These are phyloP conservation scores for Porites australiensis DNA, from an alignment of 64 coral and sea anemone species.

Conservation along the genomic window DNA sequence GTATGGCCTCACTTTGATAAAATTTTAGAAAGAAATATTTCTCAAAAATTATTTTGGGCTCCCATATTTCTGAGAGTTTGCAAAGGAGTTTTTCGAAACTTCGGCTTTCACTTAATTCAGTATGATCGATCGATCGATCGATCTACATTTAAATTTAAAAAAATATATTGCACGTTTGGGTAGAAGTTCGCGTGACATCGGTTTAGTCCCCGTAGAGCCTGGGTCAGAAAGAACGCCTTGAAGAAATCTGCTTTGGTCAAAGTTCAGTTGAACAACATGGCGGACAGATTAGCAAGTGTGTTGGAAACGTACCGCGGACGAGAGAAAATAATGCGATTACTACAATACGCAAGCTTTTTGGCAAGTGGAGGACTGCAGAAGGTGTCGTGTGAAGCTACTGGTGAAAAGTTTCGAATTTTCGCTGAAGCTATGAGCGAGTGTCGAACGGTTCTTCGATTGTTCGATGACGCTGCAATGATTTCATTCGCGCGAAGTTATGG, in stretches of 20 bases:
- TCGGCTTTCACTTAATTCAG: too few relatives aligned
- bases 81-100: too few relatives aligned
- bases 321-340: conserved; percentile 79
- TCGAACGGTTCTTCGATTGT: conserved; percentile 74
- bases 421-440: conserved; percentile 67
- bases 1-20: too few relatives aligned
- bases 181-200: too few relatives aligned
- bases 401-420: conserved; percentile 57
- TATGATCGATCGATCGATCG: too few relatives aligned
- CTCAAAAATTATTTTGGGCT: too few relatives aligned
- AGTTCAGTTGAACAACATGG: conserved; percentile 62
- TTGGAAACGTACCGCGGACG: conserved; percentile 88
- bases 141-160: too few relatives aligned
- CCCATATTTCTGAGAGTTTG: too few relatives aligned
- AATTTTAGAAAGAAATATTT: too few relatives aligned
- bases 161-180: too few relatives aligned
- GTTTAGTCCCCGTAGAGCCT: too few relatives aligned
- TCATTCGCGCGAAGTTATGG: conserved; percentile 62
- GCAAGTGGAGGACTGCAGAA: conserved; percentile 58
- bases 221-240: neutral
- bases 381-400: conserved; percentile 11
- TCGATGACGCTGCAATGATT: conserved; percentile 89
- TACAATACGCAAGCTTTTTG: conserved; percentile 67
- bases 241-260: neutral
- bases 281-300: conserved; percentile 26